Conservation (phyloP, 2,113 vertebrate genomes). For the Ia io region DNA sequence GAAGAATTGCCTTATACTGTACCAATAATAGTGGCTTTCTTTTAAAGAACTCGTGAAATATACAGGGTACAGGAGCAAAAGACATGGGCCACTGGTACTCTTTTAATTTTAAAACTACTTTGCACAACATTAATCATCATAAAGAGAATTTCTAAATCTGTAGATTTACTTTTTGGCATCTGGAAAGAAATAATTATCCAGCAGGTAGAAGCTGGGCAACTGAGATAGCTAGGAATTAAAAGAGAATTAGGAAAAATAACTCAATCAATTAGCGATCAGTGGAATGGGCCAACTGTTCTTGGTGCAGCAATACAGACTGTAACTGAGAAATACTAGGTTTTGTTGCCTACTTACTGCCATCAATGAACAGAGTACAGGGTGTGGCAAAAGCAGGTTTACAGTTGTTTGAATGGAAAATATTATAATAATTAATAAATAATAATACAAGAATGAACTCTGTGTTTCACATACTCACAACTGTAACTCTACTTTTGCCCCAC, state of each 20-base stretch:
- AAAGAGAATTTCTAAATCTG: slow-evolving; percentile 21
- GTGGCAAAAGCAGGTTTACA: not conserved
- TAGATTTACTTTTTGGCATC: slow-evolving; percentile 38
- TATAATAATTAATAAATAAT: not conserved
- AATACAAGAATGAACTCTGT: not conserved
- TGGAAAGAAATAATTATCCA: slow-evolving; percentile 30
- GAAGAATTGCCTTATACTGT: not conserved
- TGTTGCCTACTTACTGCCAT: not conserved
- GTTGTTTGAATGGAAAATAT: not conserved
- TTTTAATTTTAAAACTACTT: slow-evolving; percentile 24
- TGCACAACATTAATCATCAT: not conserved
- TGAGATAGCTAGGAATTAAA: slow-evolving; percentile 39
- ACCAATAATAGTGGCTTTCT: not conserved
- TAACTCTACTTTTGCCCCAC: not conserved
- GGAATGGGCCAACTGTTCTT: slow-evolving; percentile 30
- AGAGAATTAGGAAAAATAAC: slow-evolving; percentile 50
- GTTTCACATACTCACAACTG: not conserved
- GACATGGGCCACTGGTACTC: not conserved
- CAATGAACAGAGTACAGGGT: not conserved
- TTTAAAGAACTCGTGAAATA: not conserved
- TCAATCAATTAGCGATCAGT: slow-evolving; percentile 19
- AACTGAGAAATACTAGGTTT: not conserved
- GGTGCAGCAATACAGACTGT: not conserved
- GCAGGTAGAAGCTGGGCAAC: not conserved
- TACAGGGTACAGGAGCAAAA: slow-evolving; percentile 19